Conservation (phyloP, 2,888 invertebrate genomes). For the Vanessa cardui region DNA sequence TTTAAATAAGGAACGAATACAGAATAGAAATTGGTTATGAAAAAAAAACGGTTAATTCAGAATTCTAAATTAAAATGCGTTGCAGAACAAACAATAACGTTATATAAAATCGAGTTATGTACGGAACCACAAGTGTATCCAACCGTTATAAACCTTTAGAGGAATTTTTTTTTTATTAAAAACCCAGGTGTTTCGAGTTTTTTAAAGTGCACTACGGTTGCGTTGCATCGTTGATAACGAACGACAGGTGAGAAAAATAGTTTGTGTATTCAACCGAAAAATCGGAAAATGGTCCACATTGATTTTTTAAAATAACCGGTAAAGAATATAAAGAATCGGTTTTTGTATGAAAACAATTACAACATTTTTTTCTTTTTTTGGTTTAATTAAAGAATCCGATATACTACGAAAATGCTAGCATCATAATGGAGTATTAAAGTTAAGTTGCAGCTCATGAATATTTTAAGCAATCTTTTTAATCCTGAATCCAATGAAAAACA, state of each 20-base stretch:
- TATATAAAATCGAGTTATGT: constrained; percentile 25
- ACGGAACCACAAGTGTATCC: constrained; percentile 27
- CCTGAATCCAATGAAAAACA: too few relatives aligned
- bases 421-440: too few relatives aligned
- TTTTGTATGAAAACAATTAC: background rate
- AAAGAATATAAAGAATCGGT: background rate
- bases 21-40: too few relatives aligned
- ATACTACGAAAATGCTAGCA: too few relatives aligned
- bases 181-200: constrained; percentile 36
- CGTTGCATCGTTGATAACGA: constrained; percentile 30
- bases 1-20: background rate
- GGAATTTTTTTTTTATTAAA: constrained; percentile 23
- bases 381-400: too few relatives aligned
- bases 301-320: constrained; percentile 8
- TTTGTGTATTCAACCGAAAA: constrained; percentile 25
- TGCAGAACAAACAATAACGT: constrained; percentile 14
- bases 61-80: background rate
- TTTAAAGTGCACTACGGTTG: constrained; percentile 30
- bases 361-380: background rate
- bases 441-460: too few relatives aligned
- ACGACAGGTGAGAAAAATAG: constrained; percentile 29
- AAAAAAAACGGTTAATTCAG: too few relatives aligned
- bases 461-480: too few relatives aligned
- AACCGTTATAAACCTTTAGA: constrained; percentile 25
- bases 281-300: constrained; percentile 22